Evolutionary conservation across 2,888 invertebrate species (phyloP), one percentile per base, ranked within the genome.

Genomic region (Luperina nickerlii): DNA sequence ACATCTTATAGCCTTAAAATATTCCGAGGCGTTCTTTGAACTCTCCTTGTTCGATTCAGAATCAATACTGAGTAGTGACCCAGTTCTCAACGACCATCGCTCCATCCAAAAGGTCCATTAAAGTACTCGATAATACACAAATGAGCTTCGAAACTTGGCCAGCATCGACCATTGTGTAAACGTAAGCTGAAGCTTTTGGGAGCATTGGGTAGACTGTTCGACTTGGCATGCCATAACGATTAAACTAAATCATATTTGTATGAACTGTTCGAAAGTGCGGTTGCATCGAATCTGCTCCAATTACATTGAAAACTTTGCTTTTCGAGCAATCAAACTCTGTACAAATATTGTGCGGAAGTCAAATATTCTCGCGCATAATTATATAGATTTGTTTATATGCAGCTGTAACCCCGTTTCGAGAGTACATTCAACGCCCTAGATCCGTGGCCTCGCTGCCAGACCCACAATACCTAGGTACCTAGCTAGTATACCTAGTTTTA

Each of bases 401-500:
- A 91, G 90, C 87, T 91, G 90, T 92, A 94, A 92, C 93, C 94
- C 88, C 90, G 86, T 93, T 93, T 75, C 85, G 79, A 80, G 90
- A 88, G 92, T 92, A 91, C 91, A 92, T 92, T 91, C 90, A 88
- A 89, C 92, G 95, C 90, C 94, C 95, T 91, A 95, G 92, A 93
- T 95, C 86, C 91, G 84, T 90, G 93, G 90, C 94, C 95, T 91
- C 92, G 92, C 75, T 20, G 70, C 79, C 74, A 69, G 78, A 63
- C 72, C 51, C 84, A 92, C 92, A 92, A 93, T 93, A 92, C 91
- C 92, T 91, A 93, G 85, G 78, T 82, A 90, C 87, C 84, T 83
- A 88, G 45, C 24, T 75, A 70, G 65, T 79, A 74, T 84, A 87
- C 76, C 78, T 74, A 72, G 78, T 38, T 78, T 68, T 69, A 69